Evolutionary conservation across 1,140 invertebrate genomes (phyloP).

Genomic region (Drosophila prosaltans): DNA sequence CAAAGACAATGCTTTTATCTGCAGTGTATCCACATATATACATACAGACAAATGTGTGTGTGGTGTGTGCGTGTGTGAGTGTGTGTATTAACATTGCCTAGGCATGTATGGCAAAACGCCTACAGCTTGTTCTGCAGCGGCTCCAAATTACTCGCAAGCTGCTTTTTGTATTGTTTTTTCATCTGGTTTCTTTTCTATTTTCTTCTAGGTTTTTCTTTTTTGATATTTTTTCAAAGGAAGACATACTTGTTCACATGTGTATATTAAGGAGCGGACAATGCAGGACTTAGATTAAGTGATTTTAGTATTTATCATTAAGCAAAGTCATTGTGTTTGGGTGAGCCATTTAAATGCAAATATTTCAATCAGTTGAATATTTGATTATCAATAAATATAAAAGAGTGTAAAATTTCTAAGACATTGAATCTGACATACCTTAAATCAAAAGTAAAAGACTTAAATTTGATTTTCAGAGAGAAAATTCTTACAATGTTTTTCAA

Average conservation of each 20-base stretch:
- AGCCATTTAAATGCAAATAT: too few relatives aligned
- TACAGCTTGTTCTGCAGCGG: constrained; percentile 61
- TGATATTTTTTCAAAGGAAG: background rate
- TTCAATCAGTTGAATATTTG: too few relatives aligned
- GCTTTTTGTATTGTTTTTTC: constrained; percentile 55
- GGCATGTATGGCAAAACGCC: constrained; percentile 53
- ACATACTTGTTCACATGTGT: background rate
- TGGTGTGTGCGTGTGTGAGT: constrained; percentile 15
- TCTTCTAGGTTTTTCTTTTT: constrained; percentile 11
- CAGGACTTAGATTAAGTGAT: too few relatives aligned
- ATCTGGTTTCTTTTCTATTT: constrained; percentile 21
- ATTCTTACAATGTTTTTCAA: too few relatives aligned
- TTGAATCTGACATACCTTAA: too few relatives aligned
- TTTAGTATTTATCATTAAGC: too few relatives aligned
- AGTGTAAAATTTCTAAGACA: too few relatives aligned
- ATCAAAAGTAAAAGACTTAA: too few relatives aligned
- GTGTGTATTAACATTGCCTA: constrained; percentile 55
- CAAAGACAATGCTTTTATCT: constrained; percentile 51
- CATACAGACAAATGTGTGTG: background rate
- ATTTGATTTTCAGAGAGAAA: too few relatives aligned
- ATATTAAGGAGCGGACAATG: background rate
- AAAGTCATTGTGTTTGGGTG: too few relatives aligned
- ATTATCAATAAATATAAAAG: too few relatives aligned
- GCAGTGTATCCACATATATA: constrained; percentile 13
- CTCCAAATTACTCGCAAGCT: constrained; percentile 70